Conservation (phyloP, 2,113 vertebrate genomes). For the Dipodomys merriami region DNA sequence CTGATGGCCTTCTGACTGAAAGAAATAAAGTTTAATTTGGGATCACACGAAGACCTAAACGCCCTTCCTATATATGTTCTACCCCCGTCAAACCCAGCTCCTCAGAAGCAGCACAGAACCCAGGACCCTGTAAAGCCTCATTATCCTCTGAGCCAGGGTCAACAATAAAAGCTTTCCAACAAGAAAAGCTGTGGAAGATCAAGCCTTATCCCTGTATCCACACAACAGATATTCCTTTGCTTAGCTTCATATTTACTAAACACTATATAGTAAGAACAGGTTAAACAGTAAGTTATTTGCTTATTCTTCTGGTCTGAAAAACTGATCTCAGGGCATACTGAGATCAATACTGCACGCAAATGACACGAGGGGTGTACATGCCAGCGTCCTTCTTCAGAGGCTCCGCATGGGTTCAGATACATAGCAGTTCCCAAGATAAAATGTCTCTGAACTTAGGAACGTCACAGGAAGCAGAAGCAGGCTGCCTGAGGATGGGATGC, state of each 20-base stretch:
- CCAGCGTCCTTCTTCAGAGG: neutral
- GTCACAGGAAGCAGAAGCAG: neutral
- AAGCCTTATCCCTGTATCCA: neutral
- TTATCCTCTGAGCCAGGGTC: neutral
- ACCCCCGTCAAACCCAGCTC: neutral
- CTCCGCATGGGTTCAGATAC: neutral
- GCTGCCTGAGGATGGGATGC: neutral
- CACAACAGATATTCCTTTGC: neutral
- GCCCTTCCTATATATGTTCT: neutral
- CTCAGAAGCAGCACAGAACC: too few relatives aligned
- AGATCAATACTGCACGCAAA: too few relatives aligned
- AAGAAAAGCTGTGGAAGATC: neutral
- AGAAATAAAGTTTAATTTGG: neutral
- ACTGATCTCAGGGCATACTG: neutral
- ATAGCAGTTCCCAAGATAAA: neutral
- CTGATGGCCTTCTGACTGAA: neutral
- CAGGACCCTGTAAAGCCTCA: neutral
- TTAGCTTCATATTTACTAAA: neutral
- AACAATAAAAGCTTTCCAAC: neutral
- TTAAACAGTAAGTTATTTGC: neutral
- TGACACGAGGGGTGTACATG: neutral
- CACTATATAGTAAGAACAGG: neutral
- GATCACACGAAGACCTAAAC: neutral
- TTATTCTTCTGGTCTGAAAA: slow-evolving; percentile 16
- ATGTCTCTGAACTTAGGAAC: neutral